These are phyloP conservation scores for Oryzias celebensis DNA, from an alignment of 2,113 vertebrate genomes.

Conservation along the genomic window DNA sequence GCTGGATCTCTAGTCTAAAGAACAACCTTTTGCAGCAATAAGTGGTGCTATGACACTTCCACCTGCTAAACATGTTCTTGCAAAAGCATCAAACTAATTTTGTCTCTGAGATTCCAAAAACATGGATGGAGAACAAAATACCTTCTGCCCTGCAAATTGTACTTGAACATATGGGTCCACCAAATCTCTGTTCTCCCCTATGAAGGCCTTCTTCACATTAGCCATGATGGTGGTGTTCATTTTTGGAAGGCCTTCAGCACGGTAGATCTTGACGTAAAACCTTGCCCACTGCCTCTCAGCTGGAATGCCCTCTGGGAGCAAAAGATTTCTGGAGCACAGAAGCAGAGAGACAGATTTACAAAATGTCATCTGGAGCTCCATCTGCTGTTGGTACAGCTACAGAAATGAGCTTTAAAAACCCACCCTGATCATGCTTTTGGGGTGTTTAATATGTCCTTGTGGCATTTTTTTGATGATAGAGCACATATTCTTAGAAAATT, in stretches of 20 bases:
- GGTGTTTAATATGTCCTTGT: no score
- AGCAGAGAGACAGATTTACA: neutral
- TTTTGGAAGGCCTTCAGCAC: conserved; percentile 91
- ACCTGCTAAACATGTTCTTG: no score
- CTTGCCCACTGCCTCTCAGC: conserved; percentile 93
- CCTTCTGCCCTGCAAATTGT: conserved; percentile 94
- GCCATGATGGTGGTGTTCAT: conserved; percentile 99
- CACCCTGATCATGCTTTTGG: no score
- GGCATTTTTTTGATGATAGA: no score
- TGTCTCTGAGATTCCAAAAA: no score
- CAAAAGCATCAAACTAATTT: no score
- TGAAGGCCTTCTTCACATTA: conserved; percentile 97
- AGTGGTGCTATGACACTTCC: no score
- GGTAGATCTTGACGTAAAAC: conserved; percentile 91
- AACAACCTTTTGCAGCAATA: no score
- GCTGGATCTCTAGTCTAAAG: no score
- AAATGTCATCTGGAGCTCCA: neutral
- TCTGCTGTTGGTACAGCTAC: neutral
- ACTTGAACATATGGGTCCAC: conserved; percentile 97
- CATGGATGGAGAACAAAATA: conserved; percentile 47
- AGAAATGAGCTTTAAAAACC: neutral
- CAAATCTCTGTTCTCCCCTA: conserved; percentile 94
- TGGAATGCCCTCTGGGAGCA: conserved; percentile 92
- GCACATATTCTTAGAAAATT: no score
- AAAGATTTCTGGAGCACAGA: conserved; percentile 83